phyloP scores from a whole-genome alignment of 2,888 invertebrate species.

The Tetramorium bicarinatum region DNA sequence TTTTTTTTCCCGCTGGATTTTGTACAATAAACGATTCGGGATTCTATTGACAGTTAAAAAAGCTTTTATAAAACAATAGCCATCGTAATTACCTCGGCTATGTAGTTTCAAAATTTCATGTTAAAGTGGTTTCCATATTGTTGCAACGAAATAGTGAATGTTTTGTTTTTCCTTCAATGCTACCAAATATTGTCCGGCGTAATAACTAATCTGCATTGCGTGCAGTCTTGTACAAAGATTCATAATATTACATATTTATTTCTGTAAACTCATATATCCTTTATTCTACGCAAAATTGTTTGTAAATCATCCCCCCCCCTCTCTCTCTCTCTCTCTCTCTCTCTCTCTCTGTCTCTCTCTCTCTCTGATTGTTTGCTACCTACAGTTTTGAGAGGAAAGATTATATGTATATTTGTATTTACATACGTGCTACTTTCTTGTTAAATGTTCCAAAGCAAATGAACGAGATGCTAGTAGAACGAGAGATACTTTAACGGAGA shows the following conservation, averaged over 20 bases:
- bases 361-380: neutral
- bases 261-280: neutral
- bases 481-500: neutral
- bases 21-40: neutral
- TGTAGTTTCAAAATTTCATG: neutral
- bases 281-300: neutral
- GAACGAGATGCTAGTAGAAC: neutral
- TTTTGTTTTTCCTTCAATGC: neutral
- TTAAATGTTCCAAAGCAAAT: neutral
- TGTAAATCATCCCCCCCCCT: too few species aligned
- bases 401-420: neutral
- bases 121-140: constrained; percentile 22
- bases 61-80: constrained; percentile 31
- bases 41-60: constrained; percentile 8
- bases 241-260: neutral
- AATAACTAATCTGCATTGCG: constrained; percentile 17
- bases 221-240: neutral
- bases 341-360: too few species aligned
- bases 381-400: neutral
- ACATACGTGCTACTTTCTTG: neutral
- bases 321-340: too few species aligned
- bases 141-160: constrained; percentile 9
- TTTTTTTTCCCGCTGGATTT: neutral
- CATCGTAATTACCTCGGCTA: constrained; percentile 8
- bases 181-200: neutral